Evolutionary conservation across 2,888 invertebrate species (phyloP).

Genomic region (Dendrolimus houi): DNA sequence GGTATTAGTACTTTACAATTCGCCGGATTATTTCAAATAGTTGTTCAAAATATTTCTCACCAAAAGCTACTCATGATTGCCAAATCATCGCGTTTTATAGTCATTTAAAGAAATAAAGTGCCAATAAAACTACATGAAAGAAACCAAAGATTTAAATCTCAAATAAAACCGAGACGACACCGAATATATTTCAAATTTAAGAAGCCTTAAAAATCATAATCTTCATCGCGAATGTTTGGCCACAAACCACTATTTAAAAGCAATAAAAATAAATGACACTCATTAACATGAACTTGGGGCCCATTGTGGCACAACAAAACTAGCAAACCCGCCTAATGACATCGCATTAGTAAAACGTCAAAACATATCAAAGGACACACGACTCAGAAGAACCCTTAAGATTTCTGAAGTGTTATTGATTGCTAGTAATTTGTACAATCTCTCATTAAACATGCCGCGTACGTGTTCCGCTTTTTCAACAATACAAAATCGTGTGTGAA

Average conservation of each 20-base stretch:
- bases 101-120: constrained; percentile 2
- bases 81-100: constrained; percentile 7
- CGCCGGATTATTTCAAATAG: too few relatives aligned
- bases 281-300: constrained; percentile 56
- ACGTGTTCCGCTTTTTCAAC: constrained; percentile 44
- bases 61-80: too few relatives aligned
- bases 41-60: too few relatives aligned
- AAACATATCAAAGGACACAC: constrained; percentile 69
- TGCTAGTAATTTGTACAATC: constrained; percentile 63
- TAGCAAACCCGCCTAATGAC: constrained; percentile 56
- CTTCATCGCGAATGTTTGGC: constrained; percentile 49
- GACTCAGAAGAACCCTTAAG: constrained; percentile 37
- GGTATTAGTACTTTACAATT: too few relatives aligned
- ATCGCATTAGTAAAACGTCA: constrained; percentile 72
- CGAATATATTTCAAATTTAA: constrained; percentile 8
- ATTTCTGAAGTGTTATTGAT: constrained; percentile 56
- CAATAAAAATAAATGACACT: constrained; percentile 68
- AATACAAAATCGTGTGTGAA: constrained; percentile 39
- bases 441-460: constrained; percentile 49
- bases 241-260: constrained; percentile 64
- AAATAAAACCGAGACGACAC: constrained; percentile 3
- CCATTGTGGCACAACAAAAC: constrained; percentile 49
- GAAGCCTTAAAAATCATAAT: constrained; percentile 27
- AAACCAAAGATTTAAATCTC: neutral
- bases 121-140: neutral